Percentiles rank a stretch among this genome's conserved stretches.
Conservation (phyloP, 2,888 invertebrate species). For the Sturmia bella region DNA sequence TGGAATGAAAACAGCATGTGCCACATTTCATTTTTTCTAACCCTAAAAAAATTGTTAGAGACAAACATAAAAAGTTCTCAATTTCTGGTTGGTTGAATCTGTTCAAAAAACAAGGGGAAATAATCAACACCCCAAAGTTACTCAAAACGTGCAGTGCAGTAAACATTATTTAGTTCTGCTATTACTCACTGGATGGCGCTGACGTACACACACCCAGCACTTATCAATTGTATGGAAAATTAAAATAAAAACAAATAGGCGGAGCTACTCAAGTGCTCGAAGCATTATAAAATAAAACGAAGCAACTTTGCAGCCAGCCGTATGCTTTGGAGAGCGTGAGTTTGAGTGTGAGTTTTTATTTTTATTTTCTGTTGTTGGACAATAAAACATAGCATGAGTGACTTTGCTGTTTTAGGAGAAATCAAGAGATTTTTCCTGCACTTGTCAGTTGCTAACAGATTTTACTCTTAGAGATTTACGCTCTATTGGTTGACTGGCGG, state of each 20-base stretch:
- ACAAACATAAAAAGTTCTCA: slow-evolving; percentile 9
- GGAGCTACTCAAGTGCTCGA: slow-evolving; percentile 73
- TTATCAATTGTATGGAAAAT: neutral
- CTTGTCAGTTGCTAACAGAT: slow-evolving; percentile 9
- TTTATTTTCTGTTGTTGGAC: neutral
- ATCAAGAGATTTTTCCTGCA: neutral
- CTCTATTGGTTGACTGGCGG: neutral
- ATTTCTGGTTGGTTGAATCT: slow-evolving; percentile 34
- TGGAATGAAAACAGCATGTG: no score
- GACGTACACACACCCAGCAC: no score
- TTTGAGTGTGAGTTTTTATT: slow-evolving; percentile 3
- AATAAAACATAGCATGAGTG: slow-evolving; percentile 39
- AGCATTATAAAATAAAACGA: slow-evolving; percentile 30
- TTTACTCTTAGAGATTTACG: neutral
- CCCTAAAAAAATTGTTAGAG: neutral
- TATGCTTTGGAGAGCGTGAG: neutral
- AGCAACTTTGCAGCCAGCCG: slow-evolving; percentile 5
- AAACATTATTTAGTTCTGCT: neutral
- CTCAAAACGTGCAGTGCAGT: neutral
- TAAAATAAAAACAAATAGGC: slow-evolving; percentile 76
- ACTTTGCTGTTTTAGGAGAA: neutral
- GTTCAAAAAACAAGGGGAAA: slow-evolving; percentile 45
- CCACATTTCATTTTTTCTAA: neutral
- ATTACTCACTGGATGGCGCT: slow-evolving; percentile 38
- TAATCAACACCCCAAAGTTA: neutral